Base-by-base conservation (phyloP, 2,113 vertebrate species). In the Ctenomys sociabilis region DNA sequence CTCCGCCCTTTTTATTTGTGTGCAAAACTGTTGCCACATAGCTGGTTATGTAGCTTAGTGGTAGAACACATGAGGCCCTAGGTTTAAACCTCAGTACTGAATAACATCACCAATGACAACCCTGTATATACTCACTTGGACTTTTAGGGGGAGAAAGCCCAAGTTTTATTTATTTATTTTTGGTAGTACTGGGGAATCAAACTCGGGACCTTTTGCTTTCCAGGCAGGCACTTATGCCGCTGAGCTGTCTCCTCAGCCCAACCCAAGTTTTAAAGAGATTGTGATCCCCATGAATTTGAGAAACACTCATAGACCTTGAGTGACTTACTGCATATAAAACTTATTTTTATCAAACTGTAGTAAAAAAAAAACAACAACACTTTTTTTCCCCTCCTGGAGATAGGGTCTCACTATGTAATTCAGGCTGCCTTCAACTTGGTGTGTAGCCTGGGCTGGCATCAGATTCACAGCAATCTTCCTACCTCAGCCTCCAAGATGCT, bases 341-440 rank as follows among this genome's bases (percentile, higher is more conserved):
- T 93, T 88, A 37, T 54, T 90, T 94, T 84, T 68, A 49, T 93
- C 86, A 78, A 88, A 93, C 66, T 82, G 85, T 26, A 81, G n/a
- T 72, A 57, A 81, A 82, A 94, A 63, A 63, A 89, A 82, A 94
- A 87, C 2, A 52, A 9, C 10, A 52, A 52, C 16, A 19, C 16
- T 57, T 57, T 2, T 24, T 85, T 59, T 49, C 8, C 37, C 35
- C n/a, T 68, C 37, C 17, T 57, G 54, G 68, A 70, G 68, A n/a
- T 3, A 37, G 68, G 35, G 35, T 70, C 68, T 70, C 17, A 37
- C 17, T 70, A 19, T 70, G 35, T n/a, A 70, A 35, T 70, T 70
- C 30, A 70, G 68, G 35, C n/a, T 37, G 68, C 35, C 17, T 70
- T 70, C 35, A 70, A 19, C 68, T n/a, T 19, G 16, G 35, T 37